Evolutionary conservation across 2,113 vertebrate genomes (phyloP).

Genomic region (Oncorhynchus masou): DNA sequence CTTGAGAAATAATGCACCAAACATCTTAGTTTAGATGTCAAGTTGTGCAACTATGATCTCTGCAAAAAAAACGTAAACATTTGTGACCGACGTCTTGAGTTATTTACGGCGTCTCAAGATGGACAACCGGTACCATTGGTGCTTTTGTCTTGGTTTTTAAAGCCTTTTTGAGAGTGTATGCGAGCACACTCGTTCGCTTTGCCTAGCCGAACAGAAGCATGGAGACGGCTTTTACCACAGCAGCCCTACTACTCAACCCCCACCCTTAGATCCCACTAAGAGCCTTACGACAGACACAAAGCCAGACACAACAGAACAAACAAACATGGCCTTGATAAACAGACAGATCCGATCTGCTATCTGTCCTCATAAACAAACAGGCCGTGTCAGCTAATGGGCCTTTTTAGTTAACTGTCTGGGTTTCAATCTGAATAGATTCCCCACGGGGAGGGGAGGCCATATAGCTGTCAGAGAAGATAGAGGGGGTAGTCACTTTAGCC

Average conservation of each 20-base stretch:
- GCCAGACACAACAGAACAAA: conserved; percentile 43
- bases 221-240: no score
- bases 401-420: not conserved
- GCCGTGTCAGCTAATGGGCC: conserved; percentile 38
- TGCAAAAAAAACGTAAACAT: no score
- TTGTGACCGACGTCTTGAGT: no score
- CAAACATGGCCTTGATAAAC: conserved; percentile 46
- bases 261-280: not conserved
- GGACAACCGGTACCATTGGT: no score
- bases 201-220: no score
- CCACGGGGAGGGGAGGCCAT: not conserved
- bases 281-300: not conserved
- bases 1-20: no score
- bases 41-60: no score
- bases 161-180: no score
- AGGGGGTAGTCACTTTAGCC: not conserved
- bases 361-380: conserved; percentile 43
- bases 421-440: conserved; percentile 41
- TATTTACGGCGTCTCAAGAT: no score
- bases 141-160: no score
- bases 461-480: not conserved
- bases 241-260: not conserved
- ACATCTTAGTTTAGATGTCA: no score
- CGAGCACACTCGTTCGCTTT: no score
- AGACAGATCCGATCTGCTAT: conserved; percentile 41